These are phyloP conservation scores for Trachemys scripta DNA, from an alignment of 2,113 vertebrate genomes.

Conservation along the genomic window DNA sequence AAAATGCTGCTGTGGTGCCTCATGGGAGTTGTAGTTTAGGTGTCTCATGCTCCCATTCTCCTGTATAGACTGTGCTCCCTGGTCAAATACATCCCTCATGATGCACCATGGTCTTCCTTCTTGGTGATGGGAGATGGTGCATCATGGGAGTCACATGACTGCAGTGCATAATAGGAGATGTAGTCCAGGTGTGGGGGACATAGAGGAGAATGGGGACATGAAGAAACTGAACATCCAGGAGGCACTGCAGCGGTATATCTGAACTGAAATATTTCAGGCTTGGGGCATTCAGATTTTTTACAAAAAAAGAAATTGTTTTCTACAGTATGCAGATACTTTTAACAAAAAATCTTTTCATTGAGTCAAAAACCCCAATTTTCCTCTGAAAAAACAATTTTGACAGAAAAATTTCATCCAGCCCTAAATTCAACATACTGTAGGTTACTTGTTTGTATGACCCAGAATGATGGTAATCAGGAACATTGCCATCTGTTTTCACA, in stretches of 20 bases:
- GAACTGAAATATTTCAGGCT: background rate
- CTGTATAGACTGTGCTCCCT: rapidly evolving
- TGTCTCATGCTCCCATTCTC: background rate
- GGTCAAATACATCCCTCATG: background rate
- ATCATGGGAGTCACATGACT: background rate
- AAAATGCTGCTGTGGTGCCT: background rate
- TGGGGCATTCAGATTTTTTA: background rate
- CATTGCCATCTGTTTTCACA: background rate
- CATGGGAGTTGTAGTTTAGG: background rate
- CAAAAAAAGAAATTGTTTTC: background rate
- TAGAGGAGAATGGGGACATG: background rate
- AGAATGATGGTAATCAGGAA: background rate
- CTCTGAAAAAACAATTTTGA: background rate
- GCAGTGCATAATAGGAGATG: background rate
- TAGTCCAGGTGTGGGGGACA: background rate
- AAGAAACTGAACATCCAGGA: background rate
- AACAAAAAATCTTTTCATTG: background rate
- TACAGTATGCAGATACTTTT: background rate
- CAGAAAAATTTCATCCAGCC: background rate
- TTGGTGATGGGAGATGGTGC: background rate
- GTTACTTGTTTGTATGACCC: background rate
- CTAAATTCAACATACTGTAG: background rate
- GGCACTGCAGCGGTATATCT: background rate
- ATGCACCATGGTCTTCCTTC: background rate
- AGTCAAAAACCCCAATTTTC: conserved; percentile 52